Percentiles rank a stretch among this genome's conserved stretches.
These are phyloP conservation scores for Rhynchonycteris naso DNA, from an alignment of 2,797 vertebrate species.

Conservation along the genomic window DNA sequence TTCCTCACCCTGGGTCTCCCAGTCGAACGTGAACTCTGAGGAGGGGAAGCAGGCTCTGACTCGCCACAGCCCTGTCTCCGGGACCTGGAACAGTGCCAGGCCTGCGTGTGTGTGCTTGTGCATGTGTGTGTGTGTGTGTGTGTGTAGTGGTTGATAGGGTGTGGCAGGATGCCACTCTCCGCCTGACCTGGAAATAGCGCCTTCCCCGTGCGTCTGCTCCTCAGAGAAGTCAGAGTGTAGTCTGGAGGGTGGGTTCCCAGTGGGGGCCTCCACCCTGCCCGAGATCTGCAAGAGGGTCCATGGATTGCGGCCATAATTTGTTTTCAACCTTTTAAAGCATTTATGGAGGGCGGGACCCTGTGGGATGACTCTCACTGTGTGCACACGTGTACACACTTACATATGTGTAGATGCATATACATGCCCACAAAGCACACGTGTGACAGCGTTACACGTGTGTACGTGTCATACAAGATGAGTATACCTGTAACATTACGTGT, in stretches of 20 bases:
- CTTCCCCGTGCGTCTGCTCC: rapidly evolving
- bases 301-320: not conserved
- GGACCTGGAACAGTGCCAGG: rapidly evolving
- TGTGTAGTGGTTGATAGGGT: too few relatives aligned
- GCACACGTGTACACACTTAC: rapidly evolving
- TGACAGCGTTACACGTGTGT: not conserved
- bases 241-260: rapidly evolving
- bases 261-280: not conserved
- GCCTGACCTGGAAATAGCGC: too few relatives aligned
- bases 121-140: too few relatives aligned
- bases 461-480: not conserved
- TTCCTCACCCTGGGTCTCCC: rapidly evolving
- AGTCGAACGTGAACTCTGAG: rapidly evolving
- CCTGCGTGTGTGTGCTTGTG: not conserved
- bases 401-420: too few relatives aligned
- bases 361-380: not conserved
- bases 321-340: not conserved
- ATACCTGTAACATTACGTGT: rapidly evolving
- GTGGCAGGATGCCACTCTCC: too few relatives aligned
- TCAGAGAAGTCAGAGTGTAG: rapidly evolving
- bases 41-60: not conserved
- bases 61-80: rapidly evolving
- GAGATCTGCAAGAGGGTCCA: not conserved
- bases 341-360: too few relatives aligned
- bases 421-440: too few relatives aligned